phyloP scores from a whole-genome alignment of 2,113 vertebrate genomes.

The Nyctereutes procyonoides region DNA sequence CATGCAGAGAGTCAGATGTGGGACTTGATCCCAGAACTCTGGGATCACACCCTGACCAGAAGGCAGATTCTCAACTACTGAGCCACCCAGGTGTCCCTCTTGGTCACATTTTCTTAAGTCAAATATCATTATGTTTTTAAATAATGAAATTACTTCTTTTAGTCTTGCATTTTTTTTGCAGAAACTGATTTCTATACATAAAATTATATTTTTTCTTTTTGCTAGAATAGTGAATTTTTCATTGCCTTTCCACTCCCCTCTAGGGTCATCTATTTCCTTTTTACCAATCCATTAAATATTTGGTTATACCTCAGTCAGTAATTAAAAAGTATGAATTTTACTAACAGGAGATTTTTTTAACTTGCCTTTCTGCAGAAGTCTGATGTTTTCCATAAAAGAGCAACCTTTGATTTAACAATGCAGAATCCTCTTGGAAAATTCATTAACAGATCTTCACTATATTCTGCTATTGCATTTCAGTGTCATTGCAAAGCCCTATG shows the following conservation, averaged over 20 bases:
- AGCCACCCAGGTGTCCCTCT: too few relatives aligned
- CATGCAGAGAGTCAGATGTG: too few relatives aligned
- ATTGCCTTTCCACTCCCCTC: not conserved
- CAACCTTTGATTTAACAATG: slow-evolving; percentile 38
- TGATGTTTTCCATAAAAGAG: not conserved
- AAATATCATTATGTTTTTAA: slow-evolving; percentile 44
- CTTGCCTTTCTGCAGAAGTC: not conserved
- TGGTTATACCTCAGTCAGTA: not conserved
- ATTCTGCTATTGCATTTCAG: not conserved
- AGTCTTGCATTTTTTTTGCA: slow-evolving; percentile 16
- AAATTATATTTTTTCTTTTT: not conserved
- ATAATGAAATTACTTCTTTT: slow-evolving; percentile 54
- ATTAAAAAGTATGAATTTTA: slow-evolving; percentile 44
- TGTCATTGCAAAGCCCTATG: not conserved
- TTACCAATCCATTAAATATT: not conserved
- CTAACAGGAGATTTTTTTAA: not conserved
- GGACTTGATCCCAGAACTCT: too few relatives aligned
- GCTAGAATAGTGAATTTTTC: not conserved
- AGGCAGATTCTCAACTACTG: too few relatives aligned
- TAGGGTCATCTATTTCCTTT: slow-evolving; percentile 16
- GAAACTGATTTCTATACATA: not conserved
- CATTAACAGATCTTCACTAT: not conserved
- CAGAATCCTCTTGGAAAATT: slow-evolving; percentile 53
- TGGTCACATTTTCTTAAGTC: slow-evolving; percentile 3
- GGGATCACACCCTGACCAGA: too few relatives aligned